A percentile compares a stretch with the other conserved stretches of the same genome.
phyloP scores from a whole-genome alignment of 2,888 invertebrate species.

The Fragum fragum region DNA sequence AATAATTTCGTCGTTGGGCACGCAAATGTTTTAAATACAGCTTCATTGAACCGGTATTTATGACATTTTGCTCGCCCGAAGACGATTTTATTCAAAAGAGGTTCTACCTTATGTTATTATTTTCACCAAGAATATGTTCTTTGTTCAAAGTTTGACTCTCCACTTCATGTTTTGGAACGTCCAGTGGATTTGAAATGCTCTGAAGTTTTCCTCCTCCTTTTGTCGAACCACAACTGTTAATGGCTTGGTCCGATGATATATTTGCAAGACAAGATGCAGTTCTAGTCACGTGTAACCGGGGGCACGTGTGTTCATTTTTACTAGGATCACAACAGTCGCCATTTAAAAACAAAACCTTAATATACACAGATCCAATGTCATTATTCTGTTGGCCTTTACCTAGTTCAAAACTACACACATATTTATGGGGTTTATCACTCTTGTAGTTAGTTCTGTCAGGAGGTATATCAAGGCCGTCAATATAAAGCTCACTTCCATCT shows the following conservation, averaged over 20 bases:
- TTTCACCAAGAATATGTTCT: neutral
- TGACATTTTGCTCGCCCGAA: no score
- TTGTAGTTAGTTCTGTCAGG: neutral
- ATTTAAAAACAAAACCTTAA: constrained; percentile 31
- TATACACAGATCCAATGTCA: constrained; percentile 30
- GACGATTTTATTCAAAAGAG: no score
- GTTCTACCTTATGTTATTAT: no score
- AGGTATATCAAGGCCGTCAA: neutral
- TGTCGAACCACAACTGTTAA: neutral
- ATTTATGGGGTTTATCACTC: constrained; percentile 22
- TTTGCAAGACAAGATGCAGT: neutral
- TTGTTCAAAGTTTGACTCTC: neutral
- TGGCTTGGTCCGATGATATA: neutral
- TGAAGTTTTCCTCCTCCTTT: neutral
- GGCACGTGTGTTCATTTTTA: neutral
- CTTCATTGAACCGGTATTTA: no score
- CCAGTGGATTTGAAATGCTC: neutral
- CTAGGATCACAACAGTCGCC: neutral
- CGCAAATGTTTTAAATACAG: no score
- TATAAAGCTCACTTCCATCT: neutral
- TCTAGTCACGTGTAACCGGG: neutral
- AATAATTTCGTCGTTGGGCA: no score
- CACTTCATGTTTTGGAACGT: neutral
- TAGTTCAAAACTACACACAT: constrained; percentile 49
- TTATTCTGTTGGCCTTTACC: constrained; percentile 38